phyloP scores from a whole-genome alignment of 2,797 vertebrate genomes.

The Adrianichthys oophorus region DNA sequence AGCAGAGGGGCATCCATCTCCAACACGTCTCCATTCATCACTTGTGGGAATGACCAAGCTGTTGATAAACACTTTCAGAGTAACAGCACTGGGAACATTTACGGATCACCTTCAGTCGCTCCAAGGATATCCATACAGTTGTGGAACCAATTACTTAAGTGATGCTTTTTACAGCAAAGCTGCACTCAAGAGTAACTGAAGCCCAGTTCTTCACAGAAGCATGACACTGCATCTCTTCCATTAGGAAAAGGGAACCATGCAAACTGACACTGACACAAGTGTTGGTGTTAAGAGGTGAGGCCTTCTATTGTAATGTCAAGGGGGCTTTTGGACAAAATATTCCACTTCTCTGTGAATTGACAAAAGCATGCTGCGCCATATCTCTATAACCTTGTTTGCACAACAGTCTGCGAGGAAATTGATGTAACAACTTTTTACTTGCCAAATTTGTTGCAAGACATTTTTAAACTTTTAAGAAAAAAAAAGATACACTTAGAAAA shows the following conservation, averaged over 20 bases:
- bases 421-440: too few relatives aligned
- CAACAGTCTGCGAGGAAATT: slow-evolving; percentile 17
- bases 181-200: slow-evolving; percentile 12
- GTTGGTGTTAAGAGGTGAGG: slow-evolving; percentile 33
- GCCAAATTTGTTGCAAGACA: too few relatives aligned
- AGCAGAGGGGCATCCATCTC: slow-evolving; percentile 48
- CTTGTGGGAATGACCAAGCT: slow-evolving; percentile 49
- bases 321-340: slow-evolving; percentile 40
- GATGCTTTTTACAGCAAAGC: slow-evolving; percentile 19
- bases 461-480: too few relatives aligned
- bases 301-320: slow-evolving; percentile 41
- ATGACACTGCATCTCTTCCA: slow-evolving; percentile 2
- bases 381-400: slow-evolving; percentile 25
- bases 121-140: slow-evolving; percentile 1
- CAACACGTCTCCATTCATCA: slow-evolving; percentile 60
- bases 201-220: slow-evolving; percentile 1
- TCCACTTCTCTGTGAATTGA: slow-evolving; percentile 53
- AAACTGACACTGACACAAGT: slow-evolving; percentile 18
- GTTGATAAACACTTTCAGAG: slow-evolving; percentile 44
- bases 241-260: slow-evolving; percentile 12
- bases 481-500: too few relatives aligned
- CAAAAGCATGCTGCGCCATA: slow-evolving; percentile 39
- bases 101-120: slow-evolving; percentile 13
- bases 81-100: slow-evolving; percentile 31
- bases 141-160: slow-evolving; percentile 23